Evolutionary conservation across 2,888 invertebrate genomes (phyloP).

Genomic region (Idaea dimidiata): DNA sequence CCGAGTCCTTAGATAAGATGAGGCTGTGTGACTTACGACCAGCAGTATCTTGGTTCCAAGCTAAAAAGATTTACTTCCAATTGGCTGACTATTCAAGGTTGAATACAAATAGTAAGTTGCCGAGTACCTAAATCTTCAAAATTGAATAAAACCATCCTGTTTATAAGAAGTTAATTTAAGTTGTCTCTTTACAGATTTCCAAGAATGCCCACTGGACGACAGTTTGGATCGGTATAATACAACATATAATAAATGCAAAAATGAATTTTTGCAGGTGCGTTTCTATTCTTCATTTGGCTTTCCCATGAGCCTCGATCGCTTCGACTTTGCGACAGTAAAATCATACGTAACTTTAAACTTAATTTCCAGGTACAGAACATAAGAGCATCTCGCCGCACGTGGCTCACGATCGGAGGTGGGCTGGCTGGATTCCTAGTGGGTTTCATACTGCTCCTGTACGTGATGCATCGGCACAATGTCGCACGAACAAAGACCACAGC

Average conservation of each 20-base stretch:
- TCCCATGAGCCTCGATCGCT: neutral
- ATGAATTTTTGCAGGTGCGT: slow-evolving; percentile 54
- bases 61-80: slow-evolving; percentile 52
- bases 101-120: slow-evolving; percentile 56
- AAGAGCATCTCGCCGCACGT: slow-evolving; percentile 58
- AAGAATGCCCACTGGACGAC: slow-evolving; percentile 49
- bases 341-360: slow-evolving; percentile 3
- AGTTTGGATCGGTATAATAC: slow-evolving; percentile 46
- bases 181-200: slow-evolving; percentile 52
- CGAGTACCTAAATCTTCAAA: neutral
- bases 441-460: slow-evolving; percentile 69
- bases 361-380: slow-evolving; percentile 53
- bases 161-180: slow-evolving; percentile 4
- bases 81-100: slow-evolving; percentile 60
- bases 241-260: slow-evolving; percentile 57
- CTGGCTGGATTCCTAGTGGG: slow-evolving; percentile 70
- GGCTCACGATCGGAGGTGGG: slow-evolving; percentile 70
- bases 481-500: slow-evolving; percentile 59
- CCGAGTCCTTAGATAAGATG: slow-evolving; percentile 54
- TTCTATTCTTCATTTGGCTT: neutral
- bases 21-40: slow-evolving; percentile 54
- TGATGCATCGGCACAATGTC: slow-evolving; percentile 74
- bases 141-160: neutral
- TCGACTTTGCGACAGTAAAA: neutral
- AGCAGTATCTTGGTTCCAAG: slow-evolving; percentile 63